These are phyloP conservation scores for Gisinianus flammeolus DNA, from an alignment of 2,888 invertebrate species.

Conservation along the genomic window DNA sequence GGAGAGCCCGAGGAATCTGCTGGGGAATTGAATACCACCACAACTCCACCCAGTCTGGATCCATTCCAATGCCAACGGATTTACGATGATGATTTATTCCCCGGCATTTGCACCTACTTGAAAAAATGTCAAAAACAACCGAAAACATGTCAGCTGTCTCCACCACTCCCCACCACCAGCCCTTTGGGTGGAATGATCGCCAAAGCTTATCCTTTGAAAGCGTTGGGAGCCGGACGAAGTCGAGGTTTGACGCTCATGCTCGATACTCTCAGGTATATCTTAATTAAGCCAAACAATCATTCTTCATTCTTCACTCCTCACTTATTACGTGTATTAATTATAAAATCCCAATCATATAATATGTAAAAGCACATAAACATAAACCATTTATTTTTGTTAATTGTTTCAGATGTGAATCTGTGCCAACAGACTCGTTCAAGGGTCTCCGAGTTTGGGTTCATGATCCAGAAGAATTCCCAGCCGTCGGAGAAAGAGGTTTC, in stretches of 20 bases:
- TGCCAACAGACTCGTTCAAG: constrained; percentile 57
- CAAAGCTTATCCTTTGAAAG: constrained; percentile 53
- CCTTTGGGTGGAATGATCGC: constrained; percentile 11
- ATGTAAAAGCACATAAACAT: background rate
- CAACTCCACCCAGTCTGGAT: constrained; percentile 32
- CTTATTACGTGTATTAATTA: background rate
- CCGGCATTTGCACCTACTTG: constrained; percentile 53
- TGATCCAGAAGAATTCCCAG: constrained; percentile 55
- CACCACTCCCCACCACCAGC: background rate
- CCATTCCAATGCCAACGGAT: constrained; percentile 50
- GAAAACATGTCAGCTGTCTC: background rate
- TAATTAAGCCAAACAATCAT: no score
- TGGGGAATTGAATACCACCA: constrained; percentile 33
- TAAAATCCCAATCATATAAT: background rate
- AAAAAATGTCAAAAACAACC: constrained; percentile 41
- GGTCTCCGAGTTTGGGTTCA: constrained; percentile 50
- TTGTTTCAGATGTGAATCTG: constrained; percentile 50
- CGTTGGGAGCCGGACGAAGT: constrained; percentile 56
- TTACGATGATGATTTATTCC: constrained; percentile 55
- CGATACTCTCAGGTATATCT: constrained; percentile 49
- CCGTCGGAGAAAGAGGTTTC: constrained; percentile 53
- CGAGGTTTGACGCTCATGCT: constrained; percentile 55
- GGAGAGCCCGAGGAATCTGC: constrained; percentile 20
- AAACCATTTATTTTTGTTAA: background rate
- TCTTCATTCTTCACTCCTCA: no score